phyloP scores from a whole-genome alignment of 2,113 vertebrate genomes.

The Harpagus bidentatus region DNA sequence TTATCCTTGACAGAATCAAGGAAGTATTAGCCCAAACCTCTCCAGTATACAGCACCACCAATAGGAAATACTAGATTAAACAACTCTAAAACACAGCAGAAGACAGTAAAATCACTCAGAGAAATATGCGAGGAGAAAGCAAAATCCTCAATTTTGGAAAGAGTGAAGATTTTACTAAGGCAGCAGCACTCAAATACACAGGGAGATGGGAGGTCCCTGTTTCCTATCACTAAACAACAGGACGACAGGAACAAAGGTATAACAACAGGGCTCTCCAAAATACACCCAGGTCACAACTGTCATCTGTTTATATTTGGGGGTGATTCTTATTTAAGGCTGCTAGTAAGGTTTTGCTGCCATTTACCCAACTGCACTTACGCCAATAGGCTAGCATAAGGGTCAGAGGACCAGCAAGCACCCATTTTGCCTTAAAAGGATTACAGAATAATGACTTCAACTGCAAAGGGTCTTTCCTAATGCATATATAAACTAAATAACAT shows the following conservation, averaged over 20 bases:
- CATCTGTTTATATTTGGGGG: background rate
- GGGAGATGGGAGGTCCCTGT: background rate
- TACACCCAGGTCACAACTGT: background rate
- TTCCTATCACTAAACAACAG: background rate
- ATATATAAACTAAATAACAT: background rate
- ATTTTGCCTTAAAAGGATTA: background rate
- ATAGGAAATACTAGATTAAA: background rate
- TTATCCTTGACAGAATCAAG: background rate
- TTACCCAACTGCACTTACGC: background rate
- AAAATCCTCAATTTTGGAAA: background rate
- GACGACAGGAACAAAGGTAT: background rate
- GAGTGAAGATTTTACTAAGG: background rate
- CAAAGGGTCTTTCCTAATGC: background rate
- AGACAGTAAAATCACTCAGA: background rate
- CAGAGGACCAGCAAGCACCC: background rate
- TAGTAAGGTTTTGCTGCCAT: background rate
- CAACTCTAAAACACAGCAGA: background rate
- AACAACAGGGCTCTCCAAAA: background rate
- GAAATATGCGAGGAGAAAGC: background rate
- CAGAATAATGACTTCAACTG: background rate
- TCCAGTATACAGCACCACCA: background rate
- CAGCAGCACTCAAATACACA: background rate
- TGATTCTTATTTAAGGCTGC: background rate
- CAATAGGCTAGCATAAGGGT: background rate
- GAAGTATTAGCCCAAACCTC: background rate